Base-by-base conservation (phyloP, 1,140 invertebrate species). In the Drosophila sturtevanti region DNA sequence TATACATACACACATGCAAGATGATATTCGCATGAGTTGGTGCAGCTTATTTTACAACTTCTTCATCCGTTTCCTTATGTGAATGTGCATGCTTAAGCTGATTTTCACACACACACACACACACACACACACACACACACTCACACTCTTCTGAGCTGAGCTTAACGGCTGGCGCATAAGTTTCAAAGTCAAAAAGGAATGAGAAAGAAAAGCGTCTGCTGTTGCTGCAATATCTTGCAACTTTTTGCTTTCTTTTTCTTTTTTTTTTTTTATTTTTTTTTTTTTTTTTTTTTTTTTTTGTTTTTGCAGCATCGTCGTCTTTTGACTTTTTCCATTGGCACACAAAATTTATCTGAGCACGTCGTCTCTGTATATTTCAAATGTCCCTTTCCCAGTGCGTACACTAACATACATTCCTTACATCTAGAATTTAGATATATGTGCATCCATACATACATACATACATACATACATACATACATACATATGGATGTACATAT, bases 1-100 rank as follows among this genome's bases (percentile, higher is more conserved):
- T 68, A 16, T 59, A 41, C 18, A 68, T 48, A 48, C 41, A 16
- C 21, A 48, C 5, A 48, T 48, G 21, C 16, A 48, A 48, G 16
- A 48, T 63, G 63, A 78, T 86, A 75, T 59, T 78, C 63, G 55
- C 72, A 70, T 71, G 73, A 85, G 81, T 52, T 74, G 67, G 63
- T 63, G 79, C 79, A 82, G 81, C 79, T 82, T 86, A 85, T 85
- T 89, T 75, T 89, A 86, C 76, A 82, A 89, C 84, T 89, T 84
- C 84, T 89, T 84, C 67, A 77, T 86, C 81, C 70, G 79, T 68
- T 86, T 81, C 71, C 82, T 76, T 87, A 76, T 86, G 71, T 60
- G 68, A 71, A 56, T 86, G 82, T 78, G 80, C 72, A 76, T 72
- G 81, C 78, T 81, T 72, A 86, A 86, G 81, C 64, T 87, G 74